Conservation (phyloP, 2,888 invertebrate species). For the Zaprionus bogoriensis region DNA sequence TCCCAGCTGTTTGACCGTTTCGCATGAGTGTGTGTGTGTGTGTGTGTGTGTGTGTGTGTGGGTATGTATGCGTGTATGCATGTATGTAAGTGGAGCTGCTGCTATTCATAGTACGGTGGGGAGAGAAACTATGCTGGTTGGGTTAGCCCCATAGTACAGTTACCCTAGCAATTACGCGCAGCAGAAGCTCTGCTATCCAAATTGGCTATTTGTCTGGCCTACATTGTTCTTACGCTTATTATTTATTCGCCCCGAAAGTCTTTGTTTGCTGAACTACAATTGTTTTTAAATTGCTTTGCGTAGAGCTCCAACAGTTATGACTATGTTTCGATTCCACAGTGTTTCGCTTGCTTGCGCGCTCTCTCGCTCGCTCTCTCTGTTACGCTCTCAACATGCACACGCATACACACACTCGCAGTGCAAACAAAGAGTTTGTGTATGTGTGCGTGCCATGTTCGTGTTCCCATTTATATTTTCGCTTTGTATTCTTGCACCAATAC, state of each 20-base stretch:
- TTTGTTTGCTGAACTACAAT: constrained; percentile 20
- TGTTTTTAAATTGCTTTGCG: constrained; percentile 30
- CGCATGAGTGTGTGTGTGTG: constrained; percentile 6
- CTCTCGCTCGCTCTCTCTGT: constrained; percentile 29
- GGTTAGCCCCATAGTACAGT: constrained; percentile 41
- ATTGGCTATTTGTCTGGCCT: constrained; percentile 20
- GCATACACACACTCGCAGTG: constrained; percentile 23
- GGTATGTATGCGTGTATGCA: background rate
- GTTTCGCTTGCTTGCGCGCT: constrained; percentile 26
- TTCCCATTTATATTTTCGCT: constrained; percentile 68
- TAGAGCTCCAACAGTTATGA: constrained; percentile 26
- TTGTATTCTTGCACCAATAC: constrained; percentile 54
- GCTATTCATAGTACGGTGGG: constrained; percentile 48
- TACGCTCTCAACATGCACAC: background rate
- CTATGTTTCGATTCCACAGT: constrained; percentile 39
- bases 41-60: constrained; percentile 12
- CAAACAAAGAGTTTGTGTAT: constrained; percentile 62
- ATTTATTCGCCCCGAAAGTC: constrained; percentile 9
- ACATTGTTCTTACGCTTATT: background rate
- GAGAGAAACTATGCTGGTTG: constrained; percentile 50
- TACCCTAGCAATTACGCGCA: constrained; percentile 33
- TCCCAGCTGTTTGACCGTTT: constrained; percentile 64
- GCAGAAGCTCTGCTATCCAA: constrained; percentile 27
- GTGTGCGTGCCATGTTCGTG: constrained; percentile 61
- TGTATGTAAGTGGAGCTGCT: constrained; percentile 35